Percentiles rank a stretch among this genome's conserved stretches.
Evolutionary conservation across 2,113 vertebrate species (phyloP).

Genomic region (Thinocorus orbignyianus): DNA sequence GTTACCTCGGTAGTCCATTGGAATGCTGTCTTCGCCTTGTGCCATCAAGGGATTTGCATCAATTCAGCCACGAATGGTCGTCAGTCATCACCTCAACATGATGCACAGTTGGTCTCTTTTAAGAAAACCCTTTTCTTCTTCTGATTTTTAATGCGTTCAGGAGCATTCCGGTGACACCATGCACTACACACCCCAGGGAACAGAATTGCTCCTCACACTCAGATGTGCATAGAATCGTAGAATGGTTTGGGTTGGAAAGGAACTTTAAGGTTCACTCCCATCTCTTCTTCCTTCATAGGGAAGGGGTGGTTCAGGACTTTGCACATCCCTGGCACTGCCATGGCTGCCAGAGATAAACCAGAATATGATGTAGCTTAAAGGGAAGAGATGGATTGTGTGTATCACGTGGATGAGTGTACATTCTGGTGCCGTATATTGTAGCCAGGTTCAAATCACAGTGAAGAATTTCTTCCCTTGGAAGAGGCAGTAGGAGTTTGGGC

Average conservation of each 20-base stretch:
- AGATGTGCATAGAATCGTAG: neutral
- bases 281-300: neutral
- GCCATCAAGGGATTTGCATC: neutral
- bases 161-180: neutral
- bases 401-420: rapidly evolving
- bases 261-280: too few species aligned
- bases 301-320: neutral
- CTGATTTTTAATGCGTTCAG: neutral
- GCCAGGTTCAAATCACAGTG: neutral
- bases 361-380: neutral
- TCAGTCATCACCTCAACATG: too few species aligned
- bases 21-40: neutral
- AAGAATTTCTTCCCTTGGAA: neutral
- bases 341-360: neutral
- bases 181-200: neutral
- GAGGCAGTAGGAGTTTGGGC: neutral
- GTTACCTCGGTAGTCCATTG: neutral
- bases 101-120: neutral
- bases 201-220: neutral
- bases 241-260: too few species aligned
- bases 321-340: neutral
- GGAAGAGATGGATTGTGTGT: neutral
- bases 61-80: neutral
- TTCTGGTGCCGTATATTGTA: neutral
- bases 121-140: neutral